Percentiles rank a stretch among this genome's conserved stretches.
Evolutionary conservation across 1,140 invertebrate genomes (phyloP).

Genomic region (Carposina sasakii): DNA sequence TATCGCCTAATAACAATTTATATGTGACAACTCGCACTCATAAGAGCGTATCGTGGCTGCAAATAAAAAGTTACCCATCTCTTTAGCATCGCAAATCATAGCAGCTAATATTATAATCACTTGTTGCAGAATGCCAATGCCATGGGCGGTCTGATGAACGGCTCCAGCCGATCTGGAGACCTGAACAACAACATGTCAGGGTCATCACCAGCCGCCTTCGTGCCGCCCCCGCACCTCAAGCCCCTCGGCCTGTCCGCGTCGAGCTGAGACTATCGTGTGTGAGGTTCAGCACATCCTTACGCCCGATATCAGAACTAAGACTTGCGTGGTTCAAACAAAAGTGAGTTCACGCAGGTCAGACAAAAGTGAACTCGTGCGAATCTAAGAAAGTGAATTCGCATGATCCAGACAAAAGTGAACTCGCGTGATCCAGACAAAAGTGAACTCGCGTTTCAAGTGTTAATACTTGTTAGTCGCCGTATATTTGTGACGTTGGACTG

Average conservation of each 20-base stretch:
- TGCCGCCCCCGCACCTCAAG: constrained; percentile 59
- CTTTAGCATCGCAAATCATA: no score
- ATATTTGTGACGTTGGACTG: no score
- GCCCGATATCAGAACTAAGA: constrained; percentile 53
- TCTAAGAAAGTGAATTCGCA: no score
- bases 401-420: no score
- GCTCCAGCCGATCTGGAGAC: constrained; percentile 61
- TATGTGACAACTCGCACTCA: no score
- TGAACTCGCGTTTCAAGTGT: neutral
- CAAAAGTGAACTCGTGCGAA: no score
- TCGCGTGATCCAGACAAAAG: neutral
- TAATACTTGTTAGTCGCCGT: no score
- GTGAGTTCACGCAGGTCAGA: constrained; percentile 6
- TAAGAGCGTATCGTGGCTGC: no score
- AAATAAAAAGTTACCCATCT: no score
- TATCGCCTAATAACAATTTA: no score
- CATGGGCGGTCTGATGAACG: constrained; percentile 64
- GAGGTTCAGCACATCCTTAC: constrained; percentile 57
- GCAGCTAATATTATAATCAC: no score
- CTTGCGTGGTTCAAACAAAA: constrained; percentile 11
- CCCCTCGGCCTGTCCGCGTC: constrained; percentile 65
- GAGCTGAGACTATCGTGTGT: constrained; percentile 69
- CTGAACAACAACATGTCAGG: constrained; percentile 72
- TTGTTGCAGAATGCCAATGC: constrained; percentile 64
- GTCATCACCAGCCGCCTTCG: constrained; percentile 55